A percentile compares a stretch with the other conserved stretches of the same genome.
phyloP scores from a whole-genome alignment of 2,888 invertebrate species.

The Sminthurinus aureus region DNA sequence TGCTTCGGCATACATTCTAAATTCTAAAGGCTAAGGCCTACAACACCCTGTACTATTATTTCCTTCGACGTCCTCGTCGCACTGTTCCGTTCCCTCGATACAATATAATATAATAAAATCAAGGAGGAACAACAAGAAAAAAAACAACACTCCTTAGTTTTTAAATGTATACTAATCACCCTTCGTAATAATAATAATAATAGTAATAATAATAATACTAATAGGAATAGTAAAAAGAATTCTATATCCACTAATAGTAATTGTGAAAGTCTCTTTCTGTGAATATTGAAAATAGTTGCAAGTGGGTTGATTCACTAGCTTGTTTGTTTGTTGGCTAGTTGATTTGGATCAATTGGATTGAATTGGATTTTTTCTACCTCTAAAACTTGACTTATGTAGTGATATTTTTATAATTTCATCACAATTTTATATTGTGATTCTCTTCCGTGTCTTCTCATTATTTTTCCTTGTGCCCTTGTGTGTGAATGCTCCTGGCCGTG shows the following conservation, averaged over 20 bases:
- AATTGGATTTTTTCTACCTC: too few relatives aligned
- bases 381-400: constrained; percentile 32
- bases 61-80: constrained; percentile 6
- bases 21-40: neutral
- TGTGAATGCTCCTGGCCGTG: constrained; percentile 14
- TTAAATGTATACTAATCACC: too few relatives aligned
- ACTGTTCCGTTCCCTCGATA: neutral
- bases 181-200: too few relatives aligned
- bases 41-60: too few relatives aligned
- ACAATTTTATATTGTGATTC: constrained; percentile 30
- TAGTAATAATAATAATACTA: too few relatives aligned
- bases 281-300: too few relatives aligned
- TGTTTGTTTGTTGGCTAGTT: too few relatives aligned
- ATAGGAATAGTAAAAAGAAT: too few relatives aligned
- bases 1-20: neutral
- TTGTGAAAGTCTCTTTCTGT: too few relatives aligned
- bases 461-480: neutral
- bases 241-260: too few relatives aligned
- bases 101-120: neutral
- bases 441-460: constrained; percentile 32
- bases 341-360: too few relatives aligned
- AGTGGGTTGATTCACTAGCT: too few relatives aligned
- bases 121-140: neutral
- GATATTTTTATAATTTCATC: neutral
- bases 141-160: neutral